Evolutionary conservation across 2,888 invertebrate genomes (phyloP), one percentile per base, ranked within the genome.

Genomic region (Tubiluchus corallicola): DNA sequence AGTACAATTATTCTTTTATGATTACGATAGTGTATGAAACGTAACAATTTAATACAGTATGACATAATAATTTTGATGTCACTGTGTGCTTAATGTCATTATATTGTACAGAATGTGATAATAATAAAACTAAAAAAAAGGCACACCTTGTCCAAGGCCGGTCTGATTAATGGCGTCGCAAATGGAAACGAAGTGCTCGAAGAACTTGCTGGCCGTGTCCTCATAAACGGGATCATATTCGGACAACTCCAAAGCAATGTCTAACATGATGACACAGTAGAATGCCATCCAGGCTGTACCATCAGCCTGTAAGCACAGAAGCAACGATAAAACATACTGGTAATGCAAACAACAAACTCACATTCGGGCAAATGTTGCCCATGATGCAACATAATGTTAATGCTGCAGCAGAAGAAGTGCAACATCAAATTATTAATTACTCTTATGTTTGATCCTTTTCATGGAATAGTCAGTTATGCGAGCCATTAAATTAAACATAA

Each of bases 261-360:
- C 59, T 43, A 64, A 50, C 63, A 64, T 62, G 20, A 56, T 56
- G 4, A 57, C 49, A 46, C 60, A 58, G 53, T 58, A 63, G 49
- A 63, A 62, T 3, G 61, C 62, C 62, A 63, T 61, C 64, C 65
- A 65, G 0, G 61, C 63, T 2, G 62, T 61, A 20, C 62, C 64
- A 53, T 64, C 64, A 1, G 63, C 63, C 60, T 62, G 50, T 2
- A 46, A 45, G 38, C 29, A 40, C 5, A 39, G 17, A 17, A 39
- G 15, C 13, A n/a, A n/a, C 29, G n/a, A n/a, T 13, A 13, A 29
- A n/a, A n/a, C 29, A 29, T 13, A n/a, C 29, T 13, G 29, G 29
- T n/a, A 29, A n/a, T 13, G 13, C 13, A n/a, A n/a, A 13, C 13
- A n/a, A n/a, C 29, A 29, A 29, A n/a, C n/a, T n/a, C n/a, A n/a